phyloP scores from a whole-genome alignment of 1,140 invertebrate genomes.

The Cydia splendana region DNA sequence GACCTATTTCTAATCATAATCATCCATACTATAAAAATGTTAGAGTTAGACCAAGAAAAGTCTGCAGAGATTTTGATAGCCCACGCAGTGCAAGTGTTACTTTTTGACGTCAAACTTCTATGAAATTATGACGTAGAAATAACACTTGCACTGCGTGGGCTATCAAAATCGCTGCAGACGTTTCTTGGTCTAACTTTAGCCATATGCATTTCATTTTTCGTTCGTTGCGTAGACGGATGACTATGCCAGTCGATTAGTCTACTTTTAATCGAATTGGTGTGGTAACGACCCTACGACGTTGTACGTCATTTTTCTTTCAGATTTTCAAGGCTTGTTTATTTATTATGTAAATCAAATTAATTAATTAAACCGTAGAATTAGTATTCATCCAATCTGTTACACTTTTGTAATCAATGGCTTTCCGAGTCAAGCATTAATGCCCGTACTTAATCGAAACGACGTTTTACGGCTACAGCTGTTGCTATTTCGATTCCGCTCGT shows the following conservation, averaged over 20 bases:
- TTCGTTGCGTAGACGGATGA: too few relatives aligned
- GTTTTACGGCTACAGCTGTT: background rate
- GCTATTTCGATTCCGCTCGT: slow-evolving; percentile 10
- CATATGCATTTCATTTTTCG: too few relatives aligned
- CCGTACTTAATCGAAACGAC: background rate
- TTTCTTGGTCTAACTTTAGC: too few relatives aligned
- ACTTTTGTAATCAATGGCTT: slow-evolving; percentile 12
- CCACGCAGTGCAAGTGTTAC: too few relatives aligned
- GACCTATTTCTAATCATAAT: too few relatives aligned
- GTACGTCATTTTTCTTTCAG: background rate
- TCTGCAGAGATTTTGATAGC: too few relatives aligned
- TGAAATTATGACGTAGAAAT: too few relatives aligned
- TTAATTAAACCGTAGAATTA: background rate
- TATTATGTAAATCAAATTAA: background rate
- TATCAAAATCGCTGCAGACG: too few relatives aligned
- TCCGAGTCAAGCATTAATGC: background rate
- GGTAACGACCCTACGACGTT: background rate
- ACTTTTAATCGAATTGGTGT: background rate
- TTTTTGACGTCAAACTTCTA: too few relatives aligned
- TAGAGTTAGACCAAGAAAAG: too few relatives aligned
- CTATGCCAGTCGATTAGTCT: background rate
- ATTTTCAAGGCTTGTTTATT: background rate
- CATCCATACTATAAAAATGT: too few relatives aligned
- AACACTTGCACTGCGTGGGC: too few relatives aligned
- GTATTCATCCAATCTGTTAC: background rate